Conservation (phyloP, 2,888 invertebrate species). For the Harpalus rubripes region DNA sequence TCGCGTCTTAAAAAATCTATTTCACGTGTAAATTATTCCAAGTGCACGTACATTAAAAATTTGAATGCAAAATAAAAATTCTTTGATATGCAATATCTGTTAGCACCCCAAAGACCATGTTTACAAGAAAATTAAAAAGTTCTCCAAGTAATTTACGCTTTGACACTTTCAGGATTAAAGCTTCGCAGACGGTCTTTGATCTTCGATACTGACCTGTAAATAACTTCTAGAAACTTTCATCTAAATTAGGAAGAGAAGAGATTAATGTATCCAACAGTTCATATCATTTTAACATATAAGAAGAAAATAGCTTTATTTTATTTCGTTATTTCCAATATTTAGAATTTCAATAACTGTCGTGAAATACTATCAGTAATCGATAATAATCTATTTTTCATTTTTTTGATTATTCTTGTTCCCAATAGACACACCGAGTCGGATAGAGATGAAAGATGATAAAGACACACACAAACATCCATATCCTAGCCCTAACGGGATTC, state of each 20-base stretch:
- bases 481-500: no score
- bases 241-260: conserved; percentile 5
- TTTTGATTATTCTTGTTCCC: no score
- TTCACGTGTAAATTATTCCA: conserved; percentile 59
- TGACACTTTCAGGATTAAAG: conserved; percentile 61
- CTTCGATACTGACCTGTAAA: conserved; percentile 60
- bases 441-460: no score
- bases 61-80: conserved; percentile 63
- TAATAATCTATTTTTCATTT: no score
- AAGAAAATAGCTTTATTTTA: no score
- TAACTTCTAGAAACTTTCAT: conserved; percentile 32
- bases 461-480: no score
- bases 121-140: conserved; percentile 68
- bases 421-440: no score
- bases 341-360: no score
- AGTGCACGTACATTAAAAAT: conserved; percentile 63
- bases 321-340: no score
- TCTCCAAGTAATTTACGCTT: conserved; percentile 66
- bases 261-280: no score
- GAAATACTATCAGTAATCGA: no score
- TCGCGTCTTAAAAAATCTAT: conserved; percentile 49
- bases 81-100: conserved; percentile 66
- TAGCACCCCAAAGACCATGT: conserved; percentile 61
- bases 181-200: conserved; percentile 58
- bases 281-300: no score